These are phyloP conservation scores for Rhamphomyia laevipes DNA, from an alignment of 2,888 invertebrate species.

Conservation along the genomic window DNA sequence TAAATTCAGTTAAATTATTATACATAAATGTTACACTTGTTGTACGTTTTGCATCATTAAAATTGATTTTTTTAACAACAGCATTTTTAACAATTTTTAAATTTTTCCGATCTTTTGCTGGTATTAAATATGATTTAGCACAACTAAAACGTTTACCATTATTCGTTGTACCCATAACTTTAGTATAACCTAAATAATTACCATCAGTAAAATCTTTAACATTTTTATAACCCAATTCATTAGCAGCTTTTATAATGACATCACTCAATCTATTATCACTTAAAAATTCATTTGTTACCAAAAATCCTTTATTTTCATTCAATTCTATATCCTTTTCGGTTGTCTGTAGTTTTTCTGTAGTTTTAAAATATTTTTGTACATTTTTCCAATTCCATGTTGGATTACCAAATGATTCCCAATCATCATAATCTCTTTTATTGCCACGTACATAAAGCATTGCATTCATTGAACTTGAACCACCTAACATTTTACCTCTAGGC, in stretches of 20 bases:
- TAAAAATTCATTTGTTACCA: conserved; percentile 35
- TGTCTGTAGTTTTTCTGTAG: conserved; percentile 59
- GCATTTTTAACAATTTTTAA: conserved; percentile 47
- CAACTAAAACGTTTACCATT: conserved; percentile 62
- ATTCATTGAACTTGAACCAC: conserved; percentile 53
- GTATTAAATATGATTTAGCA: conserved; percentile 55
- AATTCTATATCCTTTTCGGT: conserved; percentile 16
- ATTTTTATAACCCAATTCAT: conserved; percentile 38
- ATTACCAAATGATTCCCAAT: conserved; percentile 50
- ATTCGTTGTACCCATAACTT: conserved; percentile 39
- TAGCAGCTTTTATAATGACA: conserved; percentile 36
- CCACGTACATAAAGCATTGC: conserved; percentile 54
- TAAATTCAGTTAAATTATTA: conserved; percentile 15
- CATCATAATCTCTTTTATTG: conserved; percentile 50
- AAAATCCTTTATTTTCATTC: conserved; percentile 26
- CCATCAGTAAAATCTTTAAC: conserved; percentile 32
- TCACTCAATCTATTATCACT: conserved; percentile 27
- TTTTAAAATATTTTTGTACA: conserved; percentile 67
- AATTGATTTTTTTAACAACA: conserved; percentile 42
- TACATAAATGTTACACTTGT: conserved; percentile 35
- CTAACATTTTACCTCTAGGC: conserved; percentile 50
- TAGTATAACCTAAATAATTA: conserved; percentile 40
- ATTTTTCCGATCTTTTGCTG: conserved; percentile 41
- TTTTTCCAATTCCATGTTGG: conserved; percentile 61
- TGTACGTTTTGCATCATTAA: conserved; percentile 39